A percentile compares a stretch with the other conserved stretches of the same genome.
phyloP scores from a whole-genome alignment of 1,140 invertebrate species.

The Euwallacea fornicatus region DNA sequence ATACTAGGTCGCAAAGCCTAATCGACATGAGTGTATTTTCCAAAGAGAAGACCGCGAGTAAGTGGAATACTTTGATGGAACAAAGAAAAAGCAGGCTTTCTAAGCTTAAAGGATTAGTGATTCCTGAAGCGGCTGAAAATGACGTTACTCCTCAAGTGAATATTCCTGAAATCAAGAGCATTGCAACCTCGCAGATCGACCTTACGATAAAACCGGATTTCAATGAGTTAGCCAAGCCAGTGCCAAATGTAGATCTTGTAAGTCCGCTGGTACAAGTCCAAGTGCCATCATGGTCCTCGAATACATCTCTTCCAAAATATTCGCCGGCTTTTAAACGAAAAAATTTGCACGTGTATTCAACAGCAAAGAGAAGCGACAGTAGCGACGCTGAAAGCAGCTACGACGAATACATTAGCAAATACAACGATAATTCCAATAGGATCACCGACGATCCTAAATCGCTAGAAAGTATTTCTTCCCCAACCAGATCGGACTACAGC shows the following conservation, averaged over 20 bases:
- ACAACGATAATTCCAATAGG: conserved; percentile 28
- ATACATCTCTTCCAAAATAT: conserved; percentile 70
- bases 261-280: conserved; percentile 18
- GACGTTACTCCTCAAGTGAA: conserved; percentile 60
- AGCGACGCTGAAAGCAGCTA: conserved; percentile 47
- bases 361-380: conserved; percentile 51
- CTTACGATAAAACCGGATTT: conserved; percentile 32
- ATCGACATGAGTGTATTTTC: conserved; percentile 55
- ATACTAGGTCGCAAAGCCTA: conserved; percentile 56
- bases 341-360: conserved; percentile 67
- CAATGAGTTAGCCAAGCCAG: conserved; percentile 8
- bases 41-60: conserved; percentile 55
- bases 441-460: conserved; percentile 55
- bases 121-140: conserved; percentile 67
- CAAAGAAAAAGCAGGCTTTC: conserved; percentile 78
- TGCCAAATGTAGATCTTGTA: neutral
- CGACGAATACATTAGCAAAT: conserved; percentile 37
- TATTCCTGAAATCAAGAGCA: conserved; percentile 81
- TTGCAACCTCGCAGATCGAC: conserved; percentile 40
- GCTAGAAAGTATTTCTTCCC: conserved; percentile 63
- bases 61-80: conserved; percentile 69
- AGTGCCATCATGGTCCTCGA: conserved; percentile 58
- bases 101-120: conserved; percentile 81
- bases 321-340: conserved; percentile 82
- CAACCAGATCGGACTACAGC: conserved; percentile 59